Evolutionary conservation across 2,113 vertebrate species (phyloP).

Genomic region (Hiodon alosoides): DNA sequence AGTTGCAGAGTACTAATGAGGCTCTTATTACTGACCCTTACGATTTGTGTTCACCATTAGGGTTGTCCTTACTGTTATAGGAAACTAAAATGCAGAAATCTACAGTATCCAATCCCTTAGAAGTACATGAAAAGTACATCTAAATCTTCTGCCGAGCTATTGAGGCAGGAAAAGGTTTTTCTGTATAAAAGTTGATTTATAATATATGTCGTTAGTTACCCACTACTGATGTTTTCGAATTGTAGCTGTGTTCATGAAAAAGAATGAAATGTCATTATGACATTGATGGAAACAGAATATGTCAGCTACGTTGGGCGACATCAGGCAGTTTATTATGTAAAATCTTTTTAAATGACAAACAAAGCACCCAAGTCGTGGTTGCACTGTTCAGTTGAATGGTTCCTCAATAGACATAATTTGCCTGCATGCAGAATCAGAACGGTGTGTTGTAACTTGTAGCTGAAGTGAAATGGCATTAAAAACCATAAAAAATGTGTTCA

Average conservation of each 20-base stretch:
- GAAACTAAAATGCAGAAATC: no score
- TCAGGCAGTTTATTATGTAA: not conserved
- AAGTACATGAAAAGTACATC: no score
- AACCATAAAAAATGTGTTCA: not conserved
- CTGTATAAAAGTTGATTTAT: no score
- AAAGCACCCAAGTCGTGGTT: not conserved
- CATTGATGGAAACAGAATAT: not conserved
- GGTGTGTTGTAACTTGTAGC: not conserved
- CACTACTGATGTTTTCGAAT: not conserved
- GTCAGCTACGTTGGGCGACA: not conserved
- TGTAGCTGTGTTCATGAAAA: not conserved
- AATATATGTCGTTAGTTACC: no score
- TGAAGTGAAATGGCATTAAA: not conserved
- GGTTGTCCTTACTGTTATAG: no score
- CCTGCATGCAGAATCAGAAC: not conserved
- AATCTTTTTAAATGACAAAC: not conserved
- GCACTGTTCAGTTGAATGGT: not conserved
- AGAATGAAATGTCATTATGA: not conserved
- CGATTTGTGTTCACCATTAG: no score
- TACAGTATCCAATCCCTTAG: no score
- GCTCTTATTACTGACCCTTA: no score
- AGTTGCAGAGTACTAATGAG: no score
- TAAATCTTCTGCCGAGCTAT: no score
- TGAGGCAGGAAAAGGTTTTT: no score
- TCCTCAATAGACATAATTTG: not conserved